Evolutionary conservation across 1,140 invertebrate genomes (phyloP), one percentile per base, ranked within the genome.

Genomic region (Pogonomyrmex barbatus): DNA sequence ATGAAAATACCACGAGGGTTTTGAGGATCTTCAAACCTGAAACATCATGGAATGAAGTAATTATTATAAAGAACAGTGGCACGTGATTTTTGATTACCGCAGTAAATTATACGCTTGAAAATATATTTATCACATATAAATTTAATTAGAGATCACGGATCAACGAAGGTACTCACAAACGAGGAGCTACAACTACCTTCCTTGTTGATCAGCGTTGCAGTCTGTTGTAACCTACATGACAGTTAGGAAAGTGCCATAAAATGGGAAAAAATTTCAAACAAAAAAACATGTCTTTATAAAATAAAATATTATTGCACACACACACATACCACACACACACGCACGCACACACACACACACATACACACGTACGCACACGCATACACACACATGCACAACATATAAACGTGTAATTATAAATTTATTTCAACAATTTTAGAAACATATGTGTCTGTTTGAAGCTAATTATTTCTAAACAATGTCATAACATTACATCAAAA

Each of bases 1-100:
- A 95, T 92, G 82, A 95, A 95, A 67, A 95, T 91, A 24, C 95
- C 95, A 36, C 92, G 93, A 3, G 86, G 67, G 56, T 90, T 91
- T 73, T 90, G 87, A 36, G 58, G 89, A 79, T 85, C 88, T 45
- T 86, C 88, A 17, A 82, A 93, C 83, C 94, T 95, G 94, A 92
- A 95, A 95, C 93, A 95, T 58, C 62, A 90, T 58, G 45, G 58
- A 82, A 67, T 65, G 17, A 2, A 65, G 8, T 52, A 39, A 62
- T 90, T 90, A 90, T 81, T 88, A 56, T 1, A 54, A 17, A 6
- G 10, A 54, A 9, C 2, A 24, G 17, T 33, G 2, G 58, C 67
- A 47, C 12, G 36, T 67, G 33, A 79, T 39, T 52, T 60, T 60
- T 14, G 50, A 24, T 65, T 36, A 33, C 1, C 36, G 50, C 0